These are phyloP conservation scores for Drosophila parthenogenetica DNA, from an alignment of 2,888 invertebrate species.

Conservation along the genomic window DNA sequence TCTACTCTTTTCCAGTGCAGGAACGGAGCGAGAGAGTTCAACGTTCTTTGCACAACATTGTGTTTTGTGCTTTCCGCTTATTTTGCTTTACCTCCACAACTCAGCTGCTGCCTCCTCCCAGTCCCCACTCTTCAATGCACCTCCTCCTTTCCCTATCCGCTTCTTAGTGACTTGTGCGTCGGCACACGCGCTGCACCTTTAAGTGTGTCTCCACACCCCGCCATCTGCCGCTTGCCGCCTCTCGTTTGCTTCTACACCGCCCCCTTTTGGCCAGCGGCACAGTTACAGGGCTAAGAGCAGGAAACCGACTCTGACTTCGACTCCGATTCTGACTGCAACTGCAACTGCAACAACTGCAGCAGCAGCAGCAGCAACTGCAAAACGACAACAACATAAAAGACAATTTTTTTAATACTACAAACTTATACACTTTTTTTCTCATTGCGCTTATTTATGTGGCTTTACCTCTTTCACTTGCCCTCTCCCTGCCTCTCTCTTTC, in stretches of 20 bases:
- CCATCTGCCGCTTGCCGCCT: background rate
- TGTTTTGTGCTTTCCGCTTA: constrained; percentile 79
- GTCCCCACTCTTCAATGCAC: background rate
- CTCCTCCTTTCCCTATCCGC: background rate
- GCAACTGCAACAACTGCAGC: constrained; percentile 28
- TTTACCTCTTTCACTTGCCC: constrained; percentile 39
- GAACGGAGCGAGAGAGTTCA: constrained; percentile 60
- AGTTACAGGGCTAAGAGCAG: constrained; percentile 57
- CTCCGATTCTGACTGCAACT: constrained; percentile 30
- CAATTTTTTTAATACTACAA: constrained; percentile 62
- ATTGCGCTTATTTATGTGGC: constrained; percentile 76
- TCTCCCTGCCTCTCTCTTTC: background rate
- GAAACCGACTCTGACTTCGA: constrained; percentile 43
- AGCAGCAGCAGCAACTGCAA: constrained; percentile 34
- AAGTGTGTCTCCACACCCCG: constrained; percentile 52
- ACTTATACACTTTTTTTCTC: constrained; percentile 16
- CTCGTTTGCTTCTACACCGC: background rate
- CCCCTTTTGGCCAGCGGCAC: constrained; percentile 21
- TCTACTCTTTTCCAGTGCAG: background rate
- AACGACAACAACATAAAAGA: constrained; percentile 68
- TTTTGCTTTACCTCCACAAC: constrained; percentile 64
- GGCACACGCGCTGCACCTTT: constrained; percentile 79
- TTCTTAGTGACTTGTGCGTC: constrained; percentile 61
- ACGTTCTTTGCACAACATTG: constrained; percentile 80
- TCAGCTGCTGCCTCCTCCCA: constrained; percentile 7